Percentiles rank a stretch among this genome's conserved stretches.
phyloP scores from a whole-genome alignment of 2,797 vertebrate species.

The Oreortyx pictus region DNA sequence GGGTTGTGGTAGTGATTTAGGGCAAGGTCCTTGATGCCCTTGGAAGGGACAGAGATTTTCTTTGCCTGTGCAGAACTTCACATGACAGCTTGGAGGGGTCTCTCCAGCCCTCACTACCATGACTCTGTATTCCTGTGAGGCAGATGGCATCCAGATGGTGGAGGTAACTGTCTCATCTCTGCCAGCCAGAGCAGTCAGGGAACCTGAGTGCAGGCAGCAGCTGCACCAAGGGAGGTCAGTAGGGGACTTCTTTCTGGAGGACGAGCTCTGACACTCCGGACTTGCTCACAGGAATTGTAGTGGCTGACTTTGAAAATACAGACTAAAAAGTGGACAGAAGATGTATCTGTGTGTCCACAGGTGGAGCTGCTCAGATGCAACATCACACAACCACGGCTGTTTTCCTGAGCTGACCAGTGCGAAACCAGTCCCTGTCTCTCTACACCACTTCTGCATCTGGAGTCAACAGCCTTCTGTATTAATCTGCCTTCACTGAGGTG shows the following conservation, averaged over 20 bases:
- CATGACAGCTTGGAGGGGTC: not conserved
- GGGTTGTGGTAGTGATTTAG: not conserved
- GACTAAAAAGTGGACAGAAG: not conserved
- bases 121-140: not conserved
- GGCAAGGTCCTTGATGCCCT: not conserved
- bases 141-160: conserved; percentile 61
- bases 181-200: not conserved
- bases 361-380: not conserved
- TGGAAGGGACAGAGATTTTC: not conserved
- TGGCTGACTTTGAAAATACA: not conserved
- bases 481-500: not conserved
- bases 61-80: not conserved
- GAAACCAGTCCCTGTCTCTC: not conserved
- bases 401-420: not conserved
- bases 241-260: not conserved
- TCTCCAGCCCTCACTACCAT: not conserved
- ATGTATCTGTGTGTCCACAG: not conserved
- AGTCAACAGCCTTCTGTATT: not conserved
- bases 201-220: not conserved
- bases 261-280: not conserved
- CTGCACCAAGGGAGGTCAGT: not conserved
- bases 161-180: not conserved
- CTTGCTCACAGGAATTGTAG: not conserved
- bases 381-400: accelerated
- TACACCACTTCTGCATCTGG: accelerated